phyloP scores from a whole-genome alignment of 2,888 invertebrate genomes.

The Phengaris arion region DNA sequence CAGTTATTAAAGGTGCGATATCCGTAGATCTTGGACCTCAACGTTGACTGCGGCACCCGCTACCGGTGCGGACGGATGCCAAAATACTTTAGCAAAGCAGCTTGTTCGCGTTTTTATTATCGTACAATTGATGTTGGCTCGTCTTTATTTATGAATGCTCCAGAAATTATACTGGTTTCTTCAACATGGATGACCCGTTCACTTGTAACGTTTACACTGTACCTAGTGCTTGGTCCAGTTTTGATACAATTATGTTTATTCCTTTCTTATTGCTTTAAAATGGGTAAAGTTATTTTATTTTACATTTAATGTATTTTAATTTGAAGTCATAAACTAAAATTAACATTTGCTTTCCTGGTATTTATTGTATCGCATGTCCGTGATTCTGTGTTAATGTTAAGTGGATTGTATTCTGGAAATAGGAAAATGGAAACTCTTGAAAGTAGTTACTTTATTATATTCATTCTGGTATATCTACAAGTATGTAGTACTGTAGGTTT shows the following conservation, averaged over 20 bases:
- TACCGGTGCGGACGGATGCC: constrained; percentile 2
- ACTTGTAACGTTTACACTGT: background rate
- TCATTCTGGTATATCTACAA: too few relatives aligned
- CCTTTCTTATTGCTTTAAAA: background rate
- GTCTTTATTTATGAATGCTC: background rate
- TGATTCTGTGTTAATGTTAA: background rate
- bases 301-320: background rate
- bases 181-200: background rate
- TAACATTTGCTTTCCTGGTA: background rate
- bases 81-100: constrained; percentile 1
- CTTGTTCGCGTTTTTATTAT: constrained; percentile 6
- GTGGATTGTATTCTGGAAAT: background rate
- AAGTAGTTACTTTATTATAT: too few relatives aligned
- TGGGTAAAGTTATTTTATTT: background rate
- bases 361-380: background rate
- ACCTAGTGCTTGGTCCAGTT: background rate
- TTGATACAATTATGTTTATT: background rate
- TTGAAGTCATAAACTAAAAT: background rate
- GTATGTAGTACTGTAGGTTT: too few relatives aligned
- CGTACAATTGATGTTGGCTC: background rate
- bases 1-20: background rate
- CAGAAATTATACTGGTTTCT: background rate
- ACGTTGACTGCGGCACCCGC: background rate
- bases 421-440: background rate
- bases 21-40: background rate